A percentile compares a stretch with the other conserved stretches of the same genome.
These are phyloP conservation scores for Cancer borealis DNA, from an alignment of 2,888 invertebrate genomes.

Conservation along the genomic window DNA sequence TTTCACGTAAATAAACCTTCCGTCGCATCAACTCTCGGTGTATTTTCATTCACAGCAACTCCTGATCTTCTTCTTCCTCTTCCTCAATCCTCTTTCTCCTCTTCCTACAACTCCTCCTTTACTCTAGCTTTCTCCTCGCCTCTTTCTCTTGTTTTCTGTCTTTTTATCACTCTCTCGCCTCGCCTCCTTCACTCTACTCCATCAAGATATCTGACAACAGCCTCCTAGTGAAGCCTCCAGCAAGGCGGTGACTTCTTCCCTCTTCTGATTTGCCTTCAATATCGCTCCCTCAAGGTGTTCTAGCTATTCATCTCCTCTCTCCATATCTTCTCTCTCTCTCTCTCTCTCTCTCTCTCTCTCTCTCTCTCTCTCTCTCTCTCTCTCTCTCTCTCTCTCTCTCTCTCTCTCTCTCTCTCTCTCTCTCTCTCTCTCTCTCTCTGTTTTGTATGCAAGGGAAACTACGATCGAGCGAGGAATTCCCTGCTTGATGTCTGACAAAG, in stretches of 20 bases:
- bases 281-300: not conserved
- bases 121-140: not conserved
- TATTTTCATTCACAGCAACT: not conserved
- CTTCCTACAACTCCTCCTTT: not conserved
- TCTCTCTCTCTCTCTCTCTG: constrained; percentile 12
- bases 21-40: no score
- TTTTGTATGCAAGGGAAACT: not conserved
- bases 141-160: not conserved
- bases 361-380: no score
- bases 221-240: not conserved
- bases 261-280: not conserved
- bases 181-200: not conserved
- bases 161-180: not conserved
- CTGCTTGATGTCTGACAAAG: not conserved
- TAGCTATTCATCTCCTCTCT: no score
- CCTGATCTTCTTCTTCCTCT: not conserved
- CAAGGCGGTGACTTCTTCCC: not conserved
- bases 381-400: no score
- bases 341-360: no score
- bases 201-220: not conserved
- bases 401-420: not conserved
- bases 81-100: not conserved
- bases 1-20: no score
- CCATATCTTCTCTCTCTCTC: no score
- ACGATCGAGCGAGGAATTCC: not conserved